Conservation (phyloP, 2,797 vertebrate genomes). For the Poecilia wingei region DNA sequence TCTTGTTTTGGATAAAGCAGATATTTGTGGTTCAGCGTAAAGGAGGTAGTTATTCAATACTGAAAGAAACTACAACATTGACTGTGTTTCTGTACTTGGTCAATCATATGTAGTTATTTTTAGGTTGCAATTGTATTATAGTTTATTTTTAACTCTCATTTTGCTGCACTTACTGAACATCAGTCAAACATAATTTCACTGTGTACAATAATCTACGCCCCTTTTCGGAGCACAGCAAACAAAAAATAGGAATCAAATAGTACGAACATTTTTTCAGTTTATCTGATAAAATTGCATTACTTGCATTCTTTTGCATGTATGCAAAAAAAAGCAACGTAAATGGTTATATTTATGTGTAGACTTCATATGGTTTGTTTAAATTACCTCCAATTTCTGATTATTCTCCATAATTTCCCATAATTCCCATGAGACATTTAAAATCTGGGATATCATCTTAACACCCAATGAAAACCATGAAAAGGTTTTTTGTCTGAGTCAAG, state of each 20-base stretch:
- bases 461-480: neutral
- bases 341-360: neutral
- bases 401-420: neutral
- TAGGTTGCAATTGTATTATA: neutral
- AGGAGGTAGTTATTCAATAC: neutral
- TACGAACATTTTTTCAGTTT: neutral
- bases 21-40: neutral
- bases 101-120: neutral
- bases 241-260: neutral
- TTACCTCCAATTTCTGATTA: neutral
- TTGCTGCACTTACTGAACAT: neutral
- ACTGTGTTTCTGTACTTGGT: neutral
- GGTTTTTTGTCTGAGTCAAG: neutral
- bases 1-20: neutral
- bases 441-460: neutral
- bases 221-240: too few species aligned
- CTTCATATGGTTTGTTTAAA: neutral
- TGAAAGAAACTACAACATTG: neutral
- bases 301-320: neutral
- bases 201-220: neutral
- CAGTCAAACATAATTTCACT: neutral
- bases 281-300: neutral
- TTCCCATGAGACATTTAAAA: neutral
- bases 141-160: neutral
- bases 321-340: neutral